Percentiles rank a stretch among this genome's conserved stretches.
phyloP scores from a whole-genome alignment of 2,888 invertebrate species.

The Oscheius onirici region DNA sequence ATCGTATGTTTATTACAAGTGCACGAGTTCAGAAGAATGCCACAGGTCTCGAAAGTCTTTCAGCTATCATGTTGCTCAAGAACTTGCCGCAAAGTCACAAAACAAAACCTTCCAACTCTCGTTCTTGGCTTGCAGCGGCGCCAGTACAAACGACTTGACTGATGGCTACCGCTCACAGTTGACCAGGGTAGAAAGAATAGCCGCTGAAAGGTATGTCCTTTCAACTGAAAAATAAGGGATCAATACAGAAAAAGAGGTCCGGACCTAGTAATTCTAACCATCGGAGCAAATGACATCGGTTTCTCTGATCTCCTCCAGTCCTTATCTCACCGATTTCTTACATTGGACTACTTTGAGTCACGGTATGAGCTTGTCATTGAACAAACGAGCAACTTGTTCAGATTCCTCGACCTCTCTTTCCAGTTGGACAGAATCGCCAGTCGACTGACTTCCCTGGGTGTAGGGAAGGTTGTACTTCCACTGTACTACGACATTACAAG shows the following conservation, averaged over 20 bases:
- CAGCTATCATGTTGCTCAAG: slow-evolving; percentile 35
- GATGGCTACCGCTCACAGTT: slow-evolving; percentile 32
- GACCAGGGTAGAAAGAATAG: slow-evolving; percentile 31
- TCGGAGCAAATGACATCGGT: slow-evolving; percentile 69
- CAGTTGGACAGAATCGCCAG: slow-evolving; percentile 53
- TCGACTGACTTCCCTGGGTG: slow-evolving; percentile 35
- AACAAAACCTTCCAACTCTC: slow-evolving; percentile 48
- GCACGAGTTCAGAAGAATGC: slow-evolving; percentile 54
- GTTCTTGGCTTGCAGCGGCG: slow-evolving; percentile 65
- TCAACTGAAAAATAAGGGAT: not conserved
- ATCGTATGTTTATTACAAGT: not conserved
- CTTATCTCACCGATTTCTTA: slow-evolving; percentile 3
- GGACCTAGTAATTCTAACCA: slow-evolving; percentile 56
- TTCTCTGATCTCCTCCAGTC: slow-evolving; percentile 49
- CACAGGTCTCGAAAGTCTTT: slow-evolving; percentile 55
- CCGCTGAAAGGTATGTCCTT: slow-evolving; percentile 12
- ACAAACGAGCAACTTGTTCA: slow-evolving; percentile 24
- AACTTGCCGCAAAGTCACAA: not conserved
- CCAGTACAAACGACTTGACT: slow-evolving; percentile 43
- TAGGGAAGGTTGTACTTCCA: slow-evolving; percentile 49
- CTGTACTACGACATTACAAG: slow-evolving; percentile 63
- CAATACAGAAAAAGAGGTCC: slow-evolving; percentile 52
- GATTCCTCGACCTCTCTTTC: slow-evolving; percentile 55
- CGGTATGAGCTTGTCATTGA: not conserved
- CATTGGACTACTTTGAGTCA: slow-evolving; percentile 9